Conservation (phyloP, 1,140 invertebrate genomes). For the Lasioglossum baleicum region DNA sequence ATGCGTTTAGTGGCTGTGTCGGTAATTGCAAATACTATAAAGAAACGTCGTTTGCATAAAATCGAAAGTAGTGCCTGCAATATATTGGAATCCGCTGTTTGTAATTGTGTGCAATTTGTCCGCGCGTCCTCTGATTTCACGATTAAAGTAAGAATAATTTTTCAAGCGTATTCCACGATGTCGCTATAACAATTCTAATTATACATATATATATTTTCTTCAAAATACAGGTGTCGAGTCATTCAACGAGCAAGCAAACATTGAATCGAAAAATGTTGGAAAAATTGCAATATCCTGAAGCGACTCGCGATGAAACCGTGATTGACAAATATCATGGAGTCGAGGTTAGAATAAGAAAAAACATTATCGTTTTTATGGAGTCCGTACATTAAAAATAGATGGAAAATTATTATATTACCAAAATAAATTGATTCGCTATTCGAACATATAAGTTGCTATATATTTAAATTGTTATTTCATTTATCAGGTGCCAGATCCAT, state of each 20-base stretch:
- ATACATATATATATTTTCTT: background rate
- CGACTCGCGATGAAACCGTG: constrained; percentile 87
- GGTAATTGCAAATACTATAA: constrained; percentile 3
- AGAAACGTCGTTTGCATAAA: background rate
- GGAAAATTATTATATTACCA: background rate
- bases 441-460: background rate
- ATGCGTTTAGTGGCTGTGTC: constrained; percentile 5
- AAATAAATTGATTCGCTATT: background rate
- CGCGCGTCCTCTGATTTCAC: constrained; percentile 10
- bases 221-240: background rate
- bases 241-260: background rate
- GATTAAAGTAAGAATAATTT: constrained; percentile 29
- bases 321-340: constrained; percentile 91
- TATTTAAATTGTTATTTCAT: background rate
- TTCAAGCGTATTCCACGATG: constrained; percentile 2
- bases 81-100: background rate
- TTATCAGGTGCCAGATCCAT: constrained; percentile 91
- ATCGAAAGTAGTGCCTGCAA: background rate
- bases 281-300: constrained; percentile 86
- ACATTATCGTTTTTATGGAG: background rate
- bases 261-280: constrained; percentile 47
- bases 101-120: constrained; percentile 13
- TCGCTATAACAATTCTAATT: background rate
- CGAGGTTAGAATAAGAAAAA: constrained; percentile 82
- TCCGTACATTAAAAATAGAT: background rate